Evolutionary conservation across 2,888 invertebrate genomes (phyloP).

Genomic region (Hyposoter dolosus): DNA sequence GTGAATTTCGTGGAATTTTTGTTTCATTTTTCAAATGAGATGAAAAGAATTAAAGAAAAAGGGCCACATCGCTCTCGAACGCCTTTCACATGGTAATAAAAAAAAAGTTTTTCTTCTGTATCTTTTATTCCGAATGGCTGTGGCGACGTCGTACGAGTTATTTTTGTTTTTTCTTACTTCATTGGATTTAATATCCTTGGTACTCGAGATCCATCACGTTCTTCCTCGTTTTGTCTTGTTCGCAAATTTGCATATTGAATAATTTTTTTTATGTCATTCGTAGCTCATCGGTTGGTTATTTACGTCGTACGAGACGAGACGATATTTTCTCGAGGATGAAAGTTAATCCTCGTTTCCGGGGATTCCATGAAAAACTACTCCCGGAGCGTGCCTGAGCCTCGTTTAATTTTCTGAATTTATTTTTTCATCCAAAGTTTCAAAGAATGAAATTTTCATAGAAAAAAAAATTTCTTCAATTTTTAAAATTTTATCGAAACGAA

Average conservation of each 20-base stretch:
- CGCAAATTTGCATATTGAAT: background rate
- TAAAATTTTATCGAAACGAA: too few species aligned
- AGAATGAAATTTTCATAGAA: background rate
- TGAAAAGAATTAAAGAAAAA: background rate
- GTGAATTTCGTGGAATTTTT: too few species aligned
- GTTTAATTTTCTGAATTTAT: background rate
- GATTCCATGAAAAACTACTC: background rate
- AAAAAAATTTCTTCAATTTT: too few species aligned
- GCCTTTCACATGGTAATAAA: background rate
- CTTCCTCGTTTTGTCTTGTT: background rate
- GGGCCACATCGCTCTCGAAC: background rate
- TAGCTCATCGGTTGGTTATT: background rate
- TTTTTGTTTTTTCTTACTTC: background rate
- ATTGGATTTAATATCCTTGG: constrained; percentile 25
- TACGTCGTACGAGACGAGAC: background rate
- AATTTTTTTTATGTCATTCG: background rate
- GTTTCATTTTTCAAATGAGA: background rate
- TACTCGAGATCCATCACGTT: constrained; percentile 20
- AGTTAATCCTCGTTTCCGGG: background rate
- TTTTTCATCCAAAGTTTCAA: background rate
- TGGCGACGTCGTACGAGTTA: background rate
- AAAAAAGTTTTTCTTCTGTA: background rate
- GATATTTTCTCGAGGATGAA: background rate
- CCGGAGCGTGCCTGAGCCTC: background rate
- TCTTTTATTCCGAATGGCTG: background rate